These are phyloP conservation scores for Tyrophagus putrescentiae DNA, from an alignment of 1,140 invertebrate species.

Conservation along the genomic window DNA sequence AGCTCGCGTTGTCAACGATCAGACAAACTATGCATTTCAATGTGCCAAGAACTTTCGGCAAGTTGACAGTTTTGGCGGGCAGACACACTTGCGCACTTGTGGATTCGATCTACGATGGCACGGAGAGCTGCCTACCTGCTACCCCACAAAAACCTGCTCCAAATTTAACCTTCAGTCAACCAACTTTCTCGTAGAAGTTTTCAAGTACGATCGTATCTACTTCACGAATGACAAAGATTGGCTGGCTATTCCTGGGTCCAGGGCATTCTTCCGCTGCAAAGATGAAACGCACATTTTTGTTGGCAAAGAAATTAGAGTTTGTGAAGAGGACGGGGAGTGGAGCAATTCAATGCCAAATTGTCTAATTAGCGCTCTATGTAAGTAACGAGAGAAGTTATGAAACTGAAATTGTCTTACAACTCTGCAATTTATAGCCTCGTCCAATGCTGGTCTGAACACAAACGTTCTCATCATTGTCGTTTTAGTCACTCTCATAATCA, in stretches of 20 bases:
- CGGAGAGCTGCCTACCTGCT: constrained; percentile 6
- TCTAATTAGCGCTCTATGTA: background rate
- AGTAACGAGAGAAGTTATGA: background rate
- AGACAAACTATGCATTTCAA: constrained; percentile 6
- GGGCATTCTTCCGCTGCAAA: constrained; percentile 14
- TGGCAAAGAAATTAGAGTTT: constrained; percentile 16
- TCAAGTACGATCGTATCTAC: constrained; percentile 10
- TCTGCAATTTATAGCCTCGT: background rate
- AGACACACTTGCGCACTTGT: background rate
- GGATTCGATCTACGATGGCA: constrained; percentile 10
- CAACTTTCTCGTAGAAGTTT: constrained; percentile 3
- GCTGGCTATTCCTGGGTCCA: background rate
- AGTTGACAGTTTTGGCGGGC: constrained; percentile 11
- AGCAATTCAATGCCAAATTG: constrained; percentile 9
- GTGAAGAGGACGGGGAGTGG: constrained; percentile 18
- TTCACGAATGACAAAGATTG: background rate
- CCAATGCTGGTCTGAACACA: background rate
- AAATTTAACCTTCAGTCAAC: background rate
- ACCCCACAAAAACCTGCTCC: background rate
- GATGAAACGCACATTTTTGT: constrained; percentile 19
- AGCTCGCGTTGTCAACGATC: constrained; percentile 9
- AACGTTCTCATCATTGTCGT: background rate
- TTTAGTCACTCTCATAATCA: background rate
- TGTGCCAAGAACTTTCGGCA: background rate
- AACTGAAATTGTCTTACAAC: background rate